Conservation (phyloP, 2,113 vertebrate species). For the Menidia beryllina region DNA sequence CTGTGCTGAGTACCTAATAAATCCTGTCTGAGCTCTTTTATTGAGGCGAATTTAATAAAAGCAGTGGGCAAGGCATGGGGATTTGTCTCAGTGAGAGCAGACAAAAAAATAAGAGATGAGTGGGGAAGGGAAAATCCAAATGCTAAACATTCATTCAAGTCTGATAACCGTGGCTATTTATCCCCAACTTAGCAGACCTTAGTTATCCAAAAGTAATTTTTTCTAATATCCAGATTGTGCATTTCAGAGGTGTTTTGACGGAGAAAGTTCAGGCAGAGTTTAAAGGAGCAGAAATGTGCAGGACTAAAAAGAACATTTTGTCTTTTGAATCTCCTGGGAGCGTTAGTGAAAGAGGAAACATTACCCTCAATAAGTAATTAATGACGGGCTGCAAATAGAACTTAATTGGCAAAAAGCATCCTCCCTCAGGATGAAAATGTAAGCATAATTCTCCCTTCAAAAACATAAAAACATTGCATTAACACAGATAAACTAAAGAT, state of each 20-base stretch:
- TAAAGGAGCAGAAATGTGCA: conserved; percentile 33
- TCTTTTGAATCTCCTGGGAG: conserved; percentile 26
- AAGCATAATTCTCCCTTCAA: conserved; percentile 50
- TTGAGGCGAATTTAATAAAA: conserved; percentile 99
- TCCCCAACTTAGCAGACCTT: conserved; percentile 34
- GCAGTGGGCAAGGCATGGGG: conserved; percentile 90
- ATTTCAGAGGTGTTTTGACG: conserved; percentile 23
- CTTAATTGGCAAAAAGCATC: conserved; percentile 44
- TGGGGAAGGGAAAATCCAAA: conserved; percentile 74
- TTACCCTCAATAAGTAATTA: conserved; percentile 53
- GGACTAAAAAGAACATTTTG: neutral
- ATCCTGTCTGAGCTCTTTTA: conserved; percentile 99
- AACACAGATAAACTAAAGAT: conserved; percentile 53
- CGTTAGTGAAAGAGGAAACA: conserved; percentile 7
- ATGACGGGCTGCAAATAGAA: conserved; percentile 46
- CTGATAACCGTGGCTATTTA: conserved; percentile 69
- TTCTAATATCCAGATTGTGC: neutral
- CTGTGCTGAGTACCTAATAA: conserved; percentile 99
- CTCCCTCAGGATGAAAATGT: conserved; percentile 65
- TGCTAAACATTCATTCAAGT: conserved; percentile 69
- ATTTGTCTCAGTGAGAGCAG: conserved; percentile 96
- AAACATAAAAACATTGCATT: conserved; percentile 71
- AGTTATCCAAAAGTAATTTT: conserved; percentile 1
- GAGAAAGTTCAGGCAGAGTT: conserved; percentile 44
- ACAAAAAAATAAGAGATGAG: conserved; percentile 73